A percentile compares a stretch with the other conserved stretches of the same genome.
Conservation (phyloP, 2,797 vertebrate genomes). For the Gadopsis bispinosus region DNA sequence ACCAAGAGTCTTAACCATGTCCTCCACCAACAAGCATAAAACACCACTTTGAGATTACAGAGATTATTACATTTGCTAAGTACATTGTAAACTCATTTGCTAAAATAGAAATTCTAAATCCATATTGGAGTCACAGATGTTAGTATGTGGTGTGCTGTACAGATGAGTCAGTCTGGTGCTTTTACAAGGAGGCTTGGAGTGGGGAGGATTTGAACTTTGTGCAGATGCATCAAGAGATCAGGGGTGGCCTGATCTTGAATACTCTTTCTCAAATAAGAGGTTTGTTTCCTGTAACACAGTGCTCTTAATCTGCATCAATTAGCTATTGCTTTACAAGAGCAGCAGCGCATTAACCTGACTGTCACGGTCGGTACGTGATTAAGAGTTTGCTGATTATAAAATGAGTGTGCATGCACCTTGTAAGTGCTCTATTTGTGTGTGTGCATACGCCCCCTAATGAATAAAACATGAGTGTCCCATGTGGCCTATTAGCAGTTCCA, state of each 20-base stretch:
- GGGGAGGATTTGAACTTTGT: not conserved
- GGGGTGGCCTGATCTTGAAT: too few relatives aligned
- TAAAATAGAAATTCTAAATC: not conserved
- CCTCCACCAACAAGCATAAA: not conserved
- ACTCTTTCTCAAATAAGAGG: not conserved
- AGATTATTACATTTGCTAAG: not conserved
- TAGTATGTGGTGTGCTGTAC: conserved; percentile 3
- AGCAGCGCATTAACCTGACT: conserved; percentile 3
- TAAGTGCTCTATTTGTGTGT: conserved; percentile 35
- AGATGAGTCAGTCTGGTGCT: conserved; percentile 30
- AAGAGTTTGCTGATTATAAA: conserved; percentile 40
- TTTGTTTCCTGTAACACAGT: not conserved
- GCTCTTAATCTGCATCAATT: conserved; percentile 12
- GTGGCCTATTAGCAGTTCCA: conserved; percentile 20
- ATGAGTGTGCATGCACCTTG: conserved; percentile 20
- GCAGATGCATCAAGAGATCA: too few relatives aligned
- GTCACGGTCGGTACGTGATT: conserved; percentile 44
- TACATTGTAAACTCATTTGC: not conserved
- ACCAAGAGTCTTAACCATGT: too few relatives aligned
- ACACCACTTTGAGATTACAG: not conserved
- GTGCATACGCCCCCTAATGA: conserved; percentile 43
- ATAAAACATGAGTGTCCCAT: conserved; percentile 59
- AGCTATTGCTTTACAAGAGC: conserved; percentile 9
- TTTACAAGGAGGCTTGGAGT: not conserved
- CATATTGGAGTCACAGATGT: conserved; percentile 3